Evolutionary conservation across 2,797 vertebrate species (phyloP).

Genomic region (Ceryle rudis): DNA sequence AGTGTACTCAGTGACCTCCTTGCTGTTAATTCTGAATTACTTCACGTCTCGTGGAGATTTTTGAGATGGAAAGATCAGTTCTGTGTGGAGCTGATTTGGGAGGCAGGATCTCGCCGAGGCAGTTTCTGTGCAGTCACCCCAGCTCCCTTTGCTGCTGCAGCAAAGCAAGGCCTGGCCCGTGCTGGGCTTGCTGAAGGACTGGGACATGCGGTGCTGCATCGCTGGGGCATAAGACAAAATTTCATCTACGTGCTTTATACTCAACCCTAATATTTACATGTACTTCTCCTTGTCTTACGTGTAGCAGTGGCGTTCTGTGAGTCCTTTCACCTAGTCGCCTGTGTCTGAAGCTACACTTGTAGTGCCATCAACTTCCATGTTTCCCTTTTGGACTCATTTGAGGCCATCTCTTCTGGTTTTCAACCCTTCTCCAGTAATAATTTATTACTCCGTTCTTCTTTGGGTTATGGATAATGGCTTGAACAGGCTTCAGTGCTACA

Average conservation of each 20-base stretch:
- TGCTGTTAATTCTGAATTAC: neutral
- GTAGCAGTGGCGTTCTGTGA: neutral
- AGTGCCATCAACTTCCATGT: neutral
- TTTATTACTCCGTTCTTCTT: neutral
- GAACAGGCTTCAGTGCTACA: neutral
- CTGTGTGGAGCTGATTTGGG: neutral
- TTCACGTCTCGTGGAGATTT: neutral
- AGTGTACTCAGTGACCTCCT: neutral
- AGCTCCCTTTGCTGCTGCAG: neutral
- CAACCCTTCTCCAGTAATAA: neutral
- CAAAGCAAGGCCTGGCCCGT: accelerated
- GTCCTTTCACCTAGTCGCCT: neutral
- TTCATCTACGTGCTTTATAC: neutral
- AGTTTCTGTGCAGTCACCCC: neutral
- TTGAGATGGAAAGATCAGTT: neutral
- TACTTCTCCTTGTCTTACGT: accelerated
- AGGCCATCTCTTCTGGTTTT: neutral
- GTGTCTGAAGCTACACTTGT: neutral
- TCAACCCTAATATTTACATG: neutral
- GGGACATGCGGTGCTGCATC: accelerated
- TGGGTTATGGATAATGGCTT: neutral
- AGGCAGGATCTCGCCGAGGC: neutral
- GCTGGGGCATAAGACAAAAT: neutral
- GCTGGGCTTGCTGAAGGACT: neutral
- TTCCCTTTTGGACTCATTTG: neutral